These are phyloP conservation scores for Crocuta crocuta DNA, from an alignment of 2,113 vertebrate species.

Conservation along the genomic window DNA sequence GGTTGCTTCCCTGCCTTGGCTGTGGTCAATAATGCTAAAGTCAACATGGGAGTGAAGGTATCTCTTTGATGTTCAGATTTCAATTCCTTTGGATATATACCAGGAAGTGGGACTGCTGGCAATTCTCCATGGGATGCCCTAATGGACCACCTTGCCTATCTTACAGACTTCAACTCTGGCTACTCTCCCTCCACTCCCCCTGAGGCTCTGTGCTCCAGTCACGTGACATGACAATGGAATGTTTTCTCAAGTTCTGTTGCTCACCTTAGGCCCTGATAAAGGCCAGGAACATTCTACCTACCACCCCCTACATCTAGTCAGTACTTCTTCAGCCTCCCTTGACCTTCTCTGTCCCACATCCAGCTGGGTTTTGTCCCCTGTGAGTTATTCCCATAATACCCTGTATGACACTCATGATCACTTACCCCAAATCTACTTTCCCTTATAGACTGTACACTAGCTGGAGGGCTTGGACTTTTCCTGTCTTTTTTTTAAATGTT, in stretches of 20 bases:
- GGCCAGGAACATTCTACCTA: background rate
- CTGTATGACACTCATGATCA: background rate
- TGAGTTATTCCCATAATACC: background rate
- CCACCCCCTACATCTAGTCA: background rate
- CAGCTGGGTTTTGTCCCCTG: background rate
- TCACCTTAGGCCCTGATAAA: background rate
- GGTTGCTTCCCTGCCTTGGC: background rate
- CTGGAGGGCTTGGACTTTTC: background rate
- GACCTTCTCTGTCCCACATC: background rate
- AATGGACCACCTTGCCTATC: background rate
- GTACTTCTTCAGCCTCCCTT: background rate
- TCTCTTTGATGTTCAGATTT: background rate
- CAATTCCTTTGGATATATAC: background rate
- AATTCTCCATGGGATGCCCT: background rate
- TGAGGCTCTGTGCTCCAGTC: background rate
- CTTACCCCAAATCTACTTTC: background rate
- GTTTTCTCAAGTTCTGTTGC: background rate
- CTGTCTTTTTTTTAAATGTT: background rate
- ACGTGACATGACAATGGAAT: background rate
- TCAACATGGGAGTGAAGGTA: background rate
- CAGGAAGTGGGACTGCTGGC: background rate
- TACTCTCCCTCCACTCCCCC: background rate
- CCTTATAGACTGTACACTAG: background rate
- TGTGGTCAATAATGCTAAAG: background rate
- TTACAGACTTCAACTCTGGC: background rate